Conservation (phyloP, 2,888 invertebrate genomes). For the Drosophila neotestacea region DNA sequence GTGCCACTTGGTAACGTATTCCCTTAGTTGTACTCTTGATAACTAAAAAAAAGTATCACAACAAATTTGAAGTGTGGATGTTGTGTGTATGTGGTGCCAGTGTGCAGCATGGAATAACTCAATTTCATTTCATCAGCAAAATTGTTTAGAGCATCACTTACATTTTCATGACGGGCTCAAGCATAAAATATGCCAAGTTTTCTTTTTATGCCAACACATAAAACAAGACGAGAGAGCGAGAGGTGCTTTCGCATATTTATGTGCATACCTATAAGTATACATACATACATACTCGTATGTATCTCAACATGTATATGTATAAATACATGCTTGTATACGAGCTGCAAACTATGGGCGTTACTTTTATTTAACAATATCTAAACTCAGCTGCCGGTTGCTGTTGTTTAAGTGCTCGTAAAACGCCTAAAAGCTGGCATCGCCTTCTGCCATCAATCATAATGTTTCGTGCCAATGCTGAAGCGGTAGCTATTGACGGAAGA, state of each 20-base stretch:
- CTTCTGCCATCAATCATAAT: slow-evolving; percentile 68
- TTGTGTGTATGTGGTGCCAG: slow-evolving; percentile 14
- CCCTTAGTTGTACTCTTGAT: slow-evolving; percentile 6
- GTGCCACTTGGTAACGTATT: slow-evolving; percentile 8
- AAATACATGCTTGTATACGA: slow-evolving; percentile 26
- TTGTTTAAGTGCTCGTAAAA: slow-evolving; percentile 67
- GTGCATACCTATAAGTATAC: slow-evolving; percentile 6
- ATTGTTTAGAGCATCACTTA: slow-evolving; percentile 77
- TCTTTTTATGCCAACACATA: slow-evolving; percentile 63
- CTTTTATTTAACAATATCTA: slow-evolving; percentile 67
- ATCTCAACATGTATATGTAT: not conserved
- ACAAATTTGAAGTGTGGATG: slow-evolving; percentile 7
- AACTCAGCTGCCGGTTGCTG: slow-evolving; percentile 49
- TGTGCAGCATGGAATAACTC: slow-evolving; percentile 64
- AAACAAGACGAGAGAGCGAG: slow-evolving; percentile 41
- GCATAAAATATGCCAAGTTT: slow-evolving; percentile 72
- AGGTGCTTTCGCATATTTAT: slow-evolving; percentile 32
- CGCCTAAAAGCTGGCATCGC: slow-evolving; percentile 63
- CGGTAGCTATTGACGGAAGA: not conserved
- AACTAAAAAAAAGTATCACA: not conserved
- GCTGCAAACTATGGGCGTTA: slow-evolving; percentile 65
- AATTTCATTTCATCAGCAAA: slow-evolving; percentile 77
- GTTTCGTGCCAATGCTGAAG: slow-evolving; percentile 1
- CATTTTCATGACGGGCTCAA: slow-evolving; percentile 68
- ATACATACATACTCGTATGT: not conserved